A percentile compares a stretch with the other conserved stretches of the same genome.
phyloP scores from a whole-genome alignment of 1,140 invertebrate species.

The Ephestia elutella region DNA sequence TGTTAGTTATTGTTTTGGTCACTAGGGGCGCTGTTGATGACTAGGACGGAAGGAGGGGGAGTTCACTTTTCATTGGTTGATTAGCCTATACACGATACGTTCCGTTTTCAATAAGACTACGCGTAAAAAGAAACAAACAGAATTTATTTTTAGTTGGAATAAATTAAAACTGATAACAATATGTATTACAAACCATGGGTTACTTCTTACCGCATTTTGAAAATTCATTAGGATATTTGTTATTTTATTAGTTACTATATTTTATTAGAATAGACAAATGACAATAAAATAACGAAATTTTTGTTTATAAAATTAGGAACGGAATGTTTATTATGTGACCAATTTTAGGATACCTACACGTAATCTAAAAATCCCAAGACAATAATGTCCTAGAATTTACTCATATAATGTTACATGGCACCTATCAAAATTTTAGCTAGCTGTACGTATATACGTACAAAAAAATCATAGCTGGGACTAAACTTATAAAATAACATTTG shows the following conservation, averaged over 20 bases:
- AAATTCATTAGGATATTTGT: too few relatives aligned
- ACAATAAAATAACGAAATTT: too few relatives aligned
- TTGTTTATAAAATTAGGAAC: conserved; percentile 8
- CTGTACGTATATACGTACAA: too few relatives aligned
- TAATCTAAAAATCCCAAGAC: not conserved
- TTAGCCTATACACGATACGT: conserved; percentile 28
- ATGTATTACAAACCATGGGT: too few relatives aligned
- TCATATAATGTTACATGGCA: conserved; percentile 18
- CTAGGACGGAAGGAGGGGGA: conserved; percentile 33
- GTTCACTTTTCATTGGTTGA: conserved; percentile 42
- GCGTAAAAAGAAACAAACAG: conserved; percentile 4
- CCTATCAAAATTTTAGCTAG: too few relatives aligned
- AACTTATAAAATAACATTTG: conserved; percentile 27
- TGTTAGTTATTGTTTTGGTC: conserved; percentile 56
- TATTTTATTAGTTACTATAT: not conserved
- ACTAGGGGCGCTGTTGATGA: conserved; percentile 47
- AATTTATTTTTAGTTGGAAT: not conserved
- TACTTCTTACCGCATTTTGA: too few relatives aligned
- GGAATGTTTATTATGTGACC: conserved; percentile 41
- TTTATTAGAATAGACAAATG: too few relatives aligned
- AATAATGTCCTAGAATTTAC: not conserved
- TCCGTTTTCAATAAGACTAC: conserved; percentile 30
- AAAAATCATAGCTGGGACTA: too few relatives aligned
- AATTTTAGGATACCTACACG: conserved; percentile 28
- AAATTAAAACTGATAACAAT: too few relatives aligned